Base-by-base conservation (phyloP, 2,113 vertebrate genomes). In the Hemibagrus wyckioides region DNA sequence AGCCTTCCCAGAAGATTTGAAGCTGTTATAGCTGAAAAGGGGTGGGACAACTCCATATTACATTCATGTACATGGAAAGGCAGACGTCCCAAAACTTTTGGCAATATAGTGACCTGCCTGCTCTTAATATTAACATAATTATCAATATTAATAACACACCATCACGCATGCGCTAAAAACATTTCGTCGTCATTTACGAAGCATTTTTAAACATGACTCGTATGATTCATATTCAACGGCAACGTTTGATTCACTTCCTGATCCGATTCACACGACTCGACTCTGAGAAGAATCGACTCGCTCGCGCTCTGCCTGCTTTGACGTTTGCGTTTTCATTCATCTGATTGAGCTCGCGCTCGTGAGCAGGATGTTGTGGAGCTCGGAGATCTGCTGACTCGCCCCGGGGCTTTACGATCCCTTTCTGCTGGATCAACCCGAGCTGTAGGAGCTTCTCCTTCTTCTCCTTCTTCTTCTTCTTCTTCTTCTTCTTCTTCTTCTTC, bases 381-480 rank as follows among this genome's bases (percentile, higher is more conserved):
- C 79, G 11, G 79, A 59, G 79, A 81, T 39, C 79, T 81, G 54
- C 79, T 81, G 79, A 81, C 33, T 80, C 77, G 36, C 79, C 11
- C 56, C 54, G 33, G 21, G 54, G 79, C 21, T 81, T 59, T 15
- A 56, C 10, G 9, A 1, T 80, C 76, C 30, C 30, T 39, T 79
- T 36, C 76, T 41, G n/a, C 17, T 79, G 76, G 76, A 79, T 54
- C 52, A 50, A 5, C 30, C 30, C 52, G 52, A 80, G 52, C n/a
- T 21, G 0, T 36, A 11, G 15, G 50, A 23, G 50, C 50, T 6
- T 36, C 30, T 36, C 52, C 30, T 23, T 73, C 67, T 1, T 4
- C 73, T 44, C 2, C 17, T 15, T 0, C 48, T 79, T 2, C 52
- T 13, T 39, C 10, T 1, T 39, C 30, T 8, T 9, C 28, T 5